Evolutionary conservation across 2,797 vertebrate species (phyloP), one percentile per base, ranked within the genome.

Genomic region (Petrocephalus sullivani): DNA sequence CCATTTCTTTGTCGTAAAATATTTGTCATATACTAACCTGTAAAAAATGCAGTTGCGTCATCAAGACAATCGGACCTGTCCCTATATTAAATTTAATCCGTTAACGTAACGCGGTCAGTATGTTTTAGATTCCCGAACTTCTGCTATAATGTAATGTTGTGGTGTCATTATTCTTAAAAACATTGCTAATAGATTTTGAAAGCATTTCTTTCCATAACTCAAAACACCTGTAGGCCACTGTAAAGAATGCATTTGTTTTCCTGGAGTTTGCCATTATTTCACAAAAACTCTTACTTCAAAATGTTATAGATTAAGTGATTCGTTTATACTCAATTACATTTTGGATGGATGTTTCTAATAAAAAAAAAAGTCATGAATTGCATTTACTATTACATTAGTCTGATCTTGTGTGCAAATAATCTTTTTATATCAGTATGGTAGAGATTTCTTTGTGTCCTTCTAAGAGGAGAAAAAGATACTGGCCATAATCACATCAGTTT

Each of bases 401-500:
- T 89, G 61, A 91, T 89, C 28, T 89, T 84, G 84, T 88, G 58
- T 87, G 87, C 88, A 88, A 28, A 87, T 87, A 53, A 78, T 88
- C 60, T 61, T n/a, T 83, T 89, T 89, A 71, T 71, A 85, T 53
- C 82, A 53, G 57, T 49, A 64, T 88, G 14, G 23, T 23, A 28
- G 60, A 51, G 53, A 89, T 87, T 83, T 85, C 56, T 91, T 89
- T 89, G 83, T 89, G 71, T 75, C 83, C 90, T 91, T 91, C 75
- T 91, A 93, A 92, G 91, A n/a, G 54, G 86, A 91, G 92, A 85
- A 86, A 83, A 88, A 91, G 89, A 91, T 88, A 88, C 87, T 88
- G 81, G 88, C 86, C 87, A 92, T 56, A 94, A 93, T 93, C 53
- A 71, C 87, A 91, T 93, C 92, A 89, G 89, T 94, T 94, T 93